Evolutionary conservation across 2,113 vertebrate species (phyloP).

Genomic region (Talpa occidentalis): DNA sequence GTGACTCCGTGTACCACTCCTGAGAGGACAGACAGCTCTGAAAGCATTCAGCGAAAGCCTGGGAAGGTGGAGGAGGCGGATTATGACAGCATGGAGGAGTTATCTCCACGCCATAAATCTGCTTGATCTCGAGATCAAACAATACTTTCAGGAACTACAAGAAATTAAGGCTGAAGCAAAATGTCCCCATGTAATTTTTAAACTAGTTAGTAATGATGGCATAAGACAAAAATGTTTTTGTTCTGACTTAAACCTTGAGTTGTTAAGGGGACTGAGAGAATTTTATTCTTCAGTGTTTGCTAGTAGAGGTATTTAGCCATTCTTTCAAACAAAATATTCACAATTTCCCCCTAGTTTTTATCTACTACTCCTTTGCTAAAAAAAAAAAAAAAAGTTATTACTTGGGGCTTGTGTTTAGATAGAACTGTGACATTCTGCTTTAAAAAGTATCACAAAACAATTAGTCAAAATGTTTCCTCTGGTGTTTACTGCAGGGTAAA

Average conservation of each 20-base stretch:
- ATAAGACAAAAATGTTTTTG: not conserved
- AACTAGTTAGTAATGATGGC: not conserved
- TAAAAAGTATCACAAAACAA: constrained; percentile 14
- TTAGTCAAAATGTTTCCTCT: constrained; percentile 22
- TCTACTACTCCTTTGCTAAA: not conserved
- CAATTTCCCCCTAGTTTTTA: not conserved
- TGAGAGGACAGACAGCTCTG: not conserved
- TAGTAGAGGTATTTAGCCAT: not conserved
- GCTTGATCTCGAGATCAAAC: constrained; percentile 23
- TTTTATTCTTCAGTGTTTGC: not conserved
- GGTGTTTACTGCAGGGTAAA: constrained; percentile 12
- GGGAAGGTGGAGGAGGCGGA: not conserved
- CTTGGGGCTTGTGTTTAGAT: not conserved
- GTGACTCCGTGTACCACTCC: not conserved
- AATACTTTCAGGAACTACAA: constrained; percentile 16
- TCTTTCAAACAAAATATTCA: not conserved
- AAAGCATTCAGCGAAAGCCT: not conserved
- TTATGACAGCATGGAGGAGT: not conserved
- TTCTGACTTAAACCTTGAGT: not conserved
- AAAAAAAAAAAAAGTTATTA: not conserved
- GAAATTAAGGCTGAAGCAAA: not conserved
- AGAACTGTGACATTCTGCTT: constrained; percentile 20
- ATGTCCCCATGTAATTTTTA: not conserved
- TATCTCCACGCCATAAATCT: not conserved
- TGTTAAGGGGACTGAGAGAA: not conserved